These are phyloP conservation scores for Epinephelus fuscoguttatus DNA, from an alignment of 2,113 vertebrate genomes.

Conservation along the genomic window DNA sequence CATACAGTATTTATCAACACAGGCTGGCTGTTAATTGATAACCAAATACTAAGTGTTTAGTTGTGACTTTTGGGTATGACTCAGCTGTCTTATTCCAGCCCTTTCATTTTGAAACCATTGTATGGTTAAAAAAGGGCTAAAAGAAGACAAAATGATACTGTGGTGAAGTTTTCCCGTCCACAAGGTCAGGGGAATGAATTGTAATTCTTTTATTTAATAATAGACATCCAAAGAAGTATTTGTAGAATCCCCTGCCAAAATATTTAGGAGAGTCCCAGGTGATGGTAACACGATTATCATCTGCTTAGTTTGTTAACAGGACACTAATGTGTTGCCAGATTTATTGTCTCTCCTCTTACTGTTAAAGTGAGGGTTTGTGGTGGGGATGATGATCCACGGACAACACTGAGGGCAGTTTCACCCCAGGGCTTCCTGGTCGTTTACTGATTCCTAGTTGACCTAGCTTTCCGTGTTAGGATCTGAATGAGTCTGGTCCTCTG, in stretches of 20 bases:
- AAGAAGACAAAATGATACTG: not conserved
- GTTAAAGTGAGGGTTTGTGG: slow-evolving; percentile 19
- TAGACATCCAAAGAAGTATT: not conserved
- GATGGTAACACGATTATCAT: not conserved
- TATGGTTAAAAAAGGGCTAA: not conserved
- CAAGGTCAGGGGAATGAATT: not conserved
- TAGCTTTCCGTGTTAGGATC: slow-evolving; percentile 48
- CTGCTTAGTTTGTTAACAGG: not conserved
- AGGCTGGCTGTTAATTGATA: not conserved
- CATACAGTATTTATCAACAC: not conserved
- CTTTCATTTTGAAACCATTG: not conserved
- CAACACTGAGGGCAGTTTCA: slow-evolving; percentile 18
- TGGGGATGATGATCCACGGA: slow-evolving; percentile 22
- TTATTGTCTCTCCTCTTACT: not conserved
- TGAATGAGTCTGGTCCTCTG: slow-evolving; percentile 56
- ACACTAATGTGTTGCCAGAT: not conserved
- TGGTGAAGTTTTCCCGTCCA: not conserved
- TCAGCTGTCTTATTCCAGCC: not conserved
- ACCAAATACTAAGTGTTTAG: not conserved
- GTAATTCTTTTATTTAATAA: not conserved
- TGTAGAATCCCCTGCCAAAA: not conserved
- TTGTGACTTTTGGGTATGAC: not conserved
- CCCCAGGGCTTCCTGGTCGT: slow-evolving; percentile 37
- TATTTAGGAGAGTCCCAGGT: not conserved
- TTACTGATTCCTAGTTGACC: slow-evolving; percentile 62